phyloP scores from a whole-genome alignment of 2,113 vertebrate species.

The Upupa epops region DNA sequence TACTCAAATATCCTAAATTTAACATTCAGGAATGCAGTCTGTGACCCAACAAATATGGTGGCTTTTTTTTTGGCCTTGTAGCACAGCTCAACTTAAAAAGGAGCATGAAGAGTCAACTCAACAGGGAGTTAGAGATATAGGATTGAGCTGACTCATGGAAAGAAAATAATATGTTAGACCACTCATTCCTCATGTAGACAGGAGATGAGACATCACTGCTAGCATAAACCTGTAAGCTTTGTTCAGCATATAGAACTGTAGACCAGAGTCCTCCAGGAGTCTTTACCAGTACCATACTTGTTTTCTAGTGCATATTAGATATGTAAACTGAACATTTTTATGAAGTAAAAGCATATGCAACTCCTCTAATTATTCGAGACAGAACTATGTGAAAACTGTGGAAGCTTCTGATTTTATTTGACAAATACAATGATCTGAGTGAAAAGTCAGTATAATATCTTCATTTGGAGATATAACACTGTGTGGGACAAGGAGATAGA shows the following conservation, averaged over 20 bases:
- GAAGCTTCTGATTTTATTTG: not conserved
- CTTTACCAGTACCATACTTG: not conserved
- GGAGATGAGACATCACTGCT: not conserved
- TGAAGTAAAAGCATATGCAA: not conserved
- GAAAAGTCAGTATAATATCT: not conserved
- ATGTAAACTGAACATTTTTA: not conserved
- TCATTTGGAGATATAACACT: not conserved
- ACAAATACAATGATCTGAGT: rapidly evolving
- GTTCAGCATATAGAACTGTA: not conserved
- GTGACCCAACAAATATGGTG: not conserved
- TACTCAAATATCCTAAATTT: not conserved
- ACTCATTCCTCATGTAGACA: not conserved
- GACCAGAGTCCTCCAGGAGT: not conserved
- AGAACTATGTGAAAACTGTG: not conserved
- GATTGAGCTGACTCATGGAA: not conserved
- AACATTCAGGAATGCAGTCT: rapidly evolving
- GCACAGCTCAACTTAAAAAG: rapidly evolving
- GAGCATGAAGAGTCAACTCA: not conserved
- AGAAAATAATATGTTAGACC: not conserved
- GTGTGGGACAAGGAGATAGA: not conserved
- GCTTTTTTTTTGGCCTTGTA: not conserved
- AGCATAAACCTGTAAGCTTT: not conserved
- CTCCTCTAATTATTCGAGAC: not conserved
- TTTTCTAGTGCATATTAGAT: not conserved
- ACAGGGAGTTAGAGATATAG: not conserved